Evolutionary conservation across 1,140 invertebrate species (phyloP), one percentile per base, ranked within the genome.

Genomic region (Nilaparvata lugens): DNA sequence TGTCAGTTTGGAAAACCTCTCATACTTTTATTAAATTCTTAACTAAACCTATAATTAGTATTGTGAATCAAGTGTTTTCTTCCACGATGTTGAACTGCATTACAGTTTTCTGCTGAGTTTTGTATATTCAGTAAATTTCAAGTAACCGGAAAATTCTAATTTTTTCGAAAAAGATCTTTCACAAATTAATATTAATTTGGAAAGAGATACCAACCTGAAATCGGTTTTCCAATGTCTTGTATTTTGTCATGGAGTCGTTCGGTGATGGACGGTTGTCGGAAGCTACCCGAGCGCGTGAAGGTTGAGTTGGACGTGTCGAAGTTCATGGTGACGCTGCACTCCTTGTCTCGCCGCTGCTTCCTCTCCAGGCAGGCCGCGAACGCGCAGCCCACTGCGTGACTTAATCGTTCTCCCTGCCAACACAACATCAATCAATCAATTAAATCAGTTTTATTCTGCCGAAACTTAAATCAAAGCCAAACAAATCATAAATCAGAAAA

Each of bases 341-440:
- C 95, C 72, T 96, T 97, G 70, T 99, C 97, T 62, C 97, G 79
- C 66, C 94, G 90, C 74, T 98, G 95, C 76, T 99, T 99, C 65
- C 93, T 83, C 74, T 99, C 97, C 61, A 99, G 75, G 72, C 97
- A 99, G 13, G 96, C 92, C 55, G 95, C 92, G 79, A 99, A 99
- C 52, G 97, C 96, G 81, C 97, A 99, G 13, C 97, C 97, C 31
- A 99, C 97, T 0, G 97, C 97, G 77, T 99, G 97, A 69, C 94
- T 97, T 57, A 99, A 77, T 58, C 97, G 82, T 77, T 99, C 97
- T 52, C 97, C 97, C 87, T 90, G 65, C 7, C 7, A 69, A 58
- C 57, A 51, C 13, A 42, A 57, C 14, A 56, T 56, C 48, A 40
- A 25, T 19, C 7, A 53, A 60, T n/a, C 2, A 35, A 5, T 59